Evolutionary conservation across 2,113 vertebrate species (phyloP).

Genomic region (Rhodinocichla rosea): DNA sequence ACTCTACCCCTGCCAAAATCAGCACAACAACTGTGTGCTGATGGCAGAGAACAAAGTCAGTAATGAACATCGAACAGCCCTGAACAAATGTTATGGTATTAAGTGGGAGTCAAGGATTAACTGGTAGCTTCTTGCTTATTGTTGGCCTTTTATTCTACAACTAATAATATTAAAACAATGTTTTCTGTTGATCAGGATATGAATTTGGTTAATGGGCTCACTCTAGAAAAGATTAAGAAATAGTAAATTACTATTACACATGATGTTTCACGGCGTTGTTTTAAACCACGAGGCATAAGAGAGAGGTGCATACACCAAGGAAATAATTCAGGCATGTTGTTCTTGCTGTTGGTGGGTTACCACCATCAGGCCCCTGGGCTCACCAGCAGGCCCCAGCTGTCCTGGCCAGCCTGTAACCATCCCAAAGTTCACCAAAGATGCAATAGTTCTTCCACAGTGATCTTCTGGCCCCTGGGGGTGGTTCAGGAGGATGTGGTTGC

Average conservation of each 20-base stretch:
- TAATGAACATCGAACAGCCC: background rate
- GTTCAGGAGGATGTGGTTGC: background rate
- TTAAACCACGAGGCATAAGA: background rate
- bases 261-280: background rate
- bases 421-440: background rate
- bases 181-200: background rate
- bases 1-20: background rate
- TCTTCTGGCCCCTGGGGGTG: accelerated
- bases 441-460: accelerated
- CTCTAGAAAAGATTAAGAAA: background rate
- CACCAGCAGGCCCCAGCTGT: background rate
- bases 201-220: background rate
- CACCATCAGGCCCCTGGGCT: background rate
- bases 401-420: background rate
- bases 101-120: background rate
- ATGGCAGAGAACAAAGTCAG: background rate
- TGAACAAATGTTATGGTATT: background rate
- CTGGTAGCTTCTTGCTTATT: background rate
- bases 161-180: background rate
- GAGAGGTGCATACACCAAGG: background rate
- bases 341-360: background rate
- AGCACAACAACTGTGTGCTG: accelerated
- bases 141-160: background rate
- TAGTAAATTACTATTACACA: background rate
- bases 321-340: background rate